Conservation (phyloP, 2,797 vertebrate species). For the Anguilla anguilla region DNA sequence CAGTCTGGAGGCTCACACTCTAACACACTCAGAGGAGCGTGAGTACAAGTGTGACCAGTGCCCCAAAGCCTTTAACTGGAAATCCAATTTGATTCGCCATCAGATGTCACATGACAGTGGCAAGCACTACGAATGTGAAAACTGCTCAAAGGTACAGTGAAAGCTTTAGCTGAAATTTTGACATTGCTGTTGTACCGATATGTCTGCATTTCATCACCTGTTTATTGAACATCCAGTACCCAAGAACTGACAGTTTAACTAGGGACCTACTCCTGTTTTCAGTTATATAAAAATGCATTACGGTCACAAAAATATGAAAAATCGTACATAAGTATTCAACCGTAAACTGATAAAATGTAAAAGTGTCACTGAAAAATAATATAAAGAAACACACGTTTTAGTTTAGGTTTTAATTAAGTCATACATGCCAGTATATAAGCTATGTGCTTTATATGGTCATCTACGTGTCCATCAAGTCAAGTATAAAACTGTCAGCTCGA, state of each 20-base stretch:
- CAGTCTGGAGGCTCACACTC: slow-evolving; percentile 93
- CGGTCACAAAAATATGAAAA: background rate
- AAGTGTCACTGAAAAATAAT: background rate
- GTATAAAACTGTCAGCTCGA: too few species aligned
- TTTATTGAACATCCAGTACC: background rate
- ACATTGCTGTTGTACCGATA: background rate
- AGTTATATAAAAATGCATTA: background rate
- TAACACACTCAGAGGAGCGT: slow-evolving; percentile 93
- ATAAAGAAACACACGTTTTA: background rate
- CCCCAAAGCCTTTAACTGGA: slow-evolving; percentile 99
- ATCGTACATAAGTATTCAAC: background rate
- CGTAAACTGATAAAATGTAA: background rate
- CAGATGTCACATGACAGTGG: slow-evolving; percentile 99
- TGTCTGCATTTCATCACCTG: background rate
- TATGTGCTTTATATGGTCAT: too few species aligned
- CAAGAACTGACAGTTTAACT: background rate
- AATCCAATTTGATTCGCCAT: slow-evolving; percentile 98
- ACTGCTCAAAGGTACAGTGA: slow-evolving; percentile 99
- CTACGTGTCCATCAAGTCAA: too few species aligned
- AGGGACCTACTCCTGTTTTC: background rate
- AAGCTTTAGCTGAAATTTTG: slow-evolving; percentile 58
- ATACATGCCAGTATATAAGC: background rate
- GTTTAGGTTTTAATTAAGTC: background rate
- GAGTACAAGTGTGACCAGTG: slow-evolving; percentile 99
- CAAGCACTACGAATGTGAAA: slow-evolving; percentile 99